Percentiles rank a stretch among this genome's conserved stretches.
These are phyloP conservation scores for Apis laboriosa DNA, from an alignment of 1,140 invertebrate genomes.

Conservation along the genomic window DNA sequence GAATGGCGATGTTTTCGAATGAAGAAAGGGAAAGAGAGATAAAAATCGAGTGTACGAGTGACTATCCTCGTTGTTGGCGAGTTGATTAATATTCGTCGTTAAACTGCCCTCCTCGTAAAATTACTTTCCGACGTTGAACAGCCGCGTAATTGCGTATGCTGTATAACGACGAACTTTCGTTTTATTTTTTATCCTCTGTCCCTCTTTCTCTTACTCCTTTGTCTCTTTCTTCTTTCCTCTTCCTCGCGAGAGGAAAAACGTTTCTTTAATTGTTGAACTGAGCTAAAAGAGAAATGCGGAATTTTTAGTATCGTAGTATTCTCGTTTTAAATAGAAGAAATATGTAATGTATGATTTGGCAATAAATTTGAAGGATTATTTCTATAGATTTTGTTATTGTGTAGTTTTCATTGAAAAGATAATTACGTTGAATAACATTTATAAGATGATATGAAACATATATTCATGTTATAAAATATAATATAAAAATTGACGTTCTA, in stretches of 20 bases:
- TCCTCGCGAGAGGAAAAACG: not conserved
- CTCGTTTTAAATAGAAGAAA: not conserved
- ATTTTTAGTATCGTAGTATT: not conserved
- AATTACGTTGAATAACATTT: no score
- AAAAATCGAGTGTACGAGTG: conserved; percentile 9
- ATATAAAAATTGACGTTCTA: no score
- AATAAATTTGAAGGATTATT: not conserved
- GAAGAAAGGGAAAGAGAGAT: not conserved
- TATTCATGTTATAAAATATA: no score
- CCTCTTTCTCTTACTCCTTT: not conserved
- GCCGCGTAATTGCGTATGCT: conserved; percentile 17
- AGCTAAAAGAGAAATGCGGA: not conserved
- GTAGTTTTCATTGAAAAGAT: no score
- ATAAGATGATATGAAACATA: no score
- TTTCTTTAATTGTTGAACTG: conserved; percentile 18
- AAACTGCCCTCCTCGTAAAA: conserved; percentile 32
- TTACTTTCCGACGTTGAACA: conserved; percentile 26
- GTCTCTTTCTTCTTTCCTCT: not conserved
- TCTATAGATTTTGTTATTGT: no score
- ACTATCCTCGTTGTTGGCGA: conserved; percentile 15
- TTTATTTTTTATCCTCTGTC: no score
- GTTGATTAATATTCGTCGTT: conserved; percentile 42
- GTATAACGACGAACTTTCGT: conserved; percentile 5
- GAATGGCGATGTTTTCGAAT: not conserved
- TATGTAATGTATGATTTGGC: not conserved